Evolutionary conservation across 2,797 vertebrate species (phyloP), one percentile per base, ranked within the genome.

Genomic region (Sarcophilus harrisii): DNA sequence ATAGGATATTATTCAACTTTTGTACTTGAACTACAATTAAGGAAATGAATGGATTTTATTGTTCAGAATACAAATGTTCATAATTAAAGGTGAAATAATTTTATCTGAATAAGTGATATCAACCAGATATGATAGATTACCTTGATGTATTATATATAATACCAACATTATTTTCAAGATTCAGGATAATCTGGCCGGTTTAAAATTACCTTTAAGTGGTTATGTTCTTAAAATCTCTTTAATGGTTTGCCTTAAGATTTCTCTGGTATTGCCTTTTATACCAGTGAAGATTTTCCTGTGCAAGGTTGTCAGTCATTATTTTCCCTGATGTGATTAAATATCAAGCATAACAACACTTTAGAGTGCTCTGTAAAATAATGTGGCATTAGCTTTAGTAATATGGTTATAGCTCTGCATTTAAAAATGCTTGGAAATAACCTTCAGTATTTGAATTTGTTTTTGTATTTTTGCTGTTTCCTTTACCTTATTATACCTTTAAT

Each of bases 171-270:
- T 91, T 95, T 91, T 89, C 55, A 92, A 96, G n/a, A 32, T 94
- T 12, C 58, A 58, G 13, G 38, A 89, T 96, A 58, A 90, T 57
- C 62, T 90, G 38, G 55, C 62, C 38, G n/a, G 2, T 93, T 24
- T 94, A 62, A 97, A 96, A 73, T 93, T 94, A 58, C 54, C 92
- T 90, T 18, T 52, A 95, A 96, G 18, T 94, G 28, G 90, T 38
- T 81, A 81, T 93, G 58, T 6, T 92, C 94, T 89, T 45, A 93
- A 58, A 92, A 73, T 93, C 52, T 91, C 94, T 90, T 92, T 66
- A 32, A 58, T 87, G 38, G 58, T 92, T 92, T 93, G 45, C 73
- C 30, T 97, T 49, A 10, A 58, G 13, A 0, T 73, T 38, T 94
- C 92, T 96, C 91, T 57, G 73, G 3, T 45, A 87, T 45, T 87